phyloP scores from a whole-genome alignment of 2,888 invertebrate genomes.

The Dyspetes luteomarginatus region DNA sequence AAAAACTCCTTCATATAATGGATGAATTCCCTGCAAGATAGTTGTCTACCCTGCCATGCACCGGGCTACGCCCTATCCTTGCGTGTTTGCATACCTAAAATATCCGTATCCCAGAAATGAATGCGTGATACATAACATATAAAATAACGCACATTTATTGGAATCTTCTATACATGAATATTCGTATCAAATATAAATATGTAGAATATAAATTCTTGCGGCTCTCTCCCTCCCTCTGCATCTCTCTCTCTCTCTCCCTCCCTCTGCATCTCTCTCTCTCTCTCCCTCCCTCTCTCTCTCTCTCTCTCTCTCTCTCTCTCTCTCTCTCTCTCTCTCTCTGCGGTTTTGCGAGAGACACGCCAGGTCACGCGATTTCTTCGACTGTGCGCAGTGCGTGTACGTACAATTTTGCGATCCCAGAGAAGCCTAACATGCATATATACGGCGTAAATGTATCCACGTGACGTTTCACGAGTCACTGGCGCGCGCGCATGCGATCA shows the following conservation, averaged over 20 bases:
- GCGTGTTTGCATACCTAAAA: slow-evolving; percentile 27
- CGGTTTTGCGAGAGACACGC: slow-evolving; percentile 12
- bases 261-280: too few relatives aligned
- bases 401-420: slow-evolving; percentile 32
- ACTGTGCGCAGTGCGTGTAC: slow-evolving; percentile 17
- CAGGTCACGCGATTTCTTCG: slow-evolving; percentile 60
- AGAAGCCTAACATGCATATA: background rate
- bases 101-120: slow-evolving; percentile 18
- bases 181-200: slow-evolving; percentile 48
- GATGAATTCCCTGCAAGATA: background rate
- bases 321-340: too few relatives aligned
- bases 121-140: slow-evolving; percentile 22
- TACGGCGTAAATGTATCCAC: slow-evolving; percentile 3
- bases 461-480: slow-evolving; percentile 48
- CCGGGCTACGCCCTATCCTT: slow-evolving; percentile 6
- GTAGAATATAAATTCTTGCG: slow-evolving; percentile 31
- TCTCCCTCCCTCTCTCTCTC: too few relatives aligned
- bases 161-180: slow-evolving; percentile 55
- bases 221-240: too few relatives aligned
- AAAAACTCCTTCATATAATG: too few relatives aligned
- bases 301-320: too few relatives aligned
- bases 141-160: slow-evolving; percentile 49
- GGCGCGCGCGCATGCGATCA: slow-evolving; percentile 53
- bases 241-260: too few relatives aligned
- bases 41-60: slow-evolving; percentile 2